Conservation (phyloP, 2,797 vertebrate genomes). For the Psittacula echo region DNA sequence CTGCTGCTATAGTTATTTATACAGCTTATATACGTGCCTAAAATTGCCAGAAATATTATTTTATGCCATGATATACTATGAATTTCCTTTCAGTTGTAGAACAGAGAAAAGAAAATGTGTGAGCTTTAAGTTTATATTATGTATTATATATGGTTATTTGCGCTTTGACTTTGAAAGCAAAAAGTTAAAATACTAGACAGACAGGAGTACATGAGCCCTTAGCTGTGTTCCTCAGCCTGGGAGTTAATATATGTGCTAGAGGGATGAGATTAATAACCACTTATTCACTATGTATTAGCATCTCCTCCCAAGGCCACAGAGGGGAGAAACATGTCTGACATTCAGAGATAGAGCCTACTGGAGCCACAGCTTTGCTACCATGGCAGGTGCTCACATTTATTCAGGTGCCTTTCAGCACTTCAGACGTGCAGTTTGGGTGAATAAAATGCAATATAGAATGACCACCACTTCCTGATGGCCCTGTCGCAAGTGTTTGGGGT, state of each 20-base stretch:
- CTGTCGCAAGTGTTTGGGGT: background rate
- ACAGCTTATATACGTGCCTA: slow-evolving; percentile 24
- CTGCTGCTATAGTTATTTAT: slow-evolving; percentile 70
- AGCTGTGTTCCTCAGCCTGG: background rate
- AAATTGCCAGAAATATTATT: slow-evolving; percentile 62
- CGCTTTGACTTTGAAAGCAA: background rate
- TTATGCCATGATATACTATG: slow-evolving; percentile 54
- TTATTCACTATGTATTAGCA: background rate
- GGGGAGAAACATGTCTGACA: background rate
- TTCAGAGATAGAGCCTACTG: background rate
- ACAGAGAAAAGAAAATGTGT: slow-evolving; percentile 25
- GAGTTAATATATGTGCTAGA: background rate
- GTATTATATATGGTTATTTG: background rate
- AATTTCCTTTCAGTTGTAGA: slow-evolving; percentile 55
- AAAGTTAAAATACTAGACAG: background rate
- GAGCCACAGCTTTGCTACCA: background rate
- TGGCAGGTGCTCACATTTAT: background rate
- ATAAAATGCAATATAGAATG: background rate
- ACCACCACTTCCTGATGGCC: too few relatives aligned
- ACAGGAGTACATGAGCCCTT: background rate
- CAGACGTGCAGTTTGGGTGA: background rate
- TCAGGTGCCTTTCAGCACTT: background rate
- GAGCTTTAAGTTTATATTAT: slow-evolving; percentile 32
- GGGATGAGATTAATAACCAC: background rate
- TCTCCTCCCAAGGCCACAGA: background rate